Evolutionary conservation across 2,888 invertebrate genomes (phyloP).

Genomic region (Acrobasis suavella): DNA sequence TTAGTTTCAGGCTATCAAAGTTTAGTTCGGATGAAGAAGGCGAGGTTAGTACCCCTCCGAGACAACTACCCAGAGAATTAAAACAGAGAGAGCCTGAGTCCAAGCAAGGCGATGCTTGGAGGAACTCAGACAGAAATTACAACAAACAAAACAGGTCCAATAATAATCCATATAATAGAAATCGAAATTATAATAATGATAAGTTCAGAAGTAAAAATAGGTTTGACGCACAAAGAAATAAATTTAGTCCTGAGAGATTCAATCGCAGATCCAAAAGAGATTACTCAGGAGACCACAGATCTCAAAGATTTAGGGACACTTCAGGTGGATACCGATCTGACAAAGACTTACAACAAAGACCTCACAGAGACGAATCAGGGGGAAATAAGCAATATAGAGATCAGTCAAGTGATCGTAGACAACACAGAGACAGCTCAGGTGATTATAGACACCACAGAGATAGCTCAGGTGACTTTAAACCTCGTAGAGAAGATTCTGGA

Average conservation of each 20-base stretch:
- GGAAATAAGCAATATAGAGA: not conserved
- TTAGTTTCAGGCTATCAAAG: slow-evolving; percentile 31
- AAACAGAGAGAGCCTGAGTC: slow-evolving; percentile 31
- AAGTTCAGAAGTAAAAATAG: slow-evolving; percentile 44
- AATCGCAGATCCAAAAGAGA: slow-evolving; percentile 38
- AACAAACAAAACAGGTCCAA: slow-evolving; percentile 33
- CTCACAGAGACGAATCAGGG: slow-evolving; percentile 2
- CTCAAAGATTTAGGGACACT: not conserved
- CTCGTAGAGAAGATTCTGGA: not conserved
- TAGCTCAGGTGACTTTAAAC: not conserved
- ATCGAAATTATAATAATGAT: slow-evolving; percentile 40
- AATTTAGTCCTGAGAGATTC: slow-evolving; percentile 48
- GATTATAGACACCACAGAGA: not conserved
- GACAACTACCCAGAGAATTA: slow-evolving; percentile 24
- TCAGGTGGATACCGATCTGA: slow-evolving; percentile 10
- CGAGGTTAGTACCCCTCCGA: slow-evolving; percentile 32
- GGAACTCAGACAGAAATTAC: slow-evolving; percentile 34
- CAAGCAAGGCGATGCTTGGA: slow-evolving; percentile 35
- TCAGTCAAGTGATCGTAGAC: not conserved
- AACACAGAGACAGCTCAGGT: not conserved
- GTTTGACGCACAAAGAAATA: slow-evolving; percentile 45
- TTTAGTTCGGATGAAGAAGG: slow-evolving; percentile 60
- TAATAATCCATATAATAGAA: slow-evolving; percentile 35
- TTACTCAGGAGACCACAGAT: slow-evolving; percentile 37
- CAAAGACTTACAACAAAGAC: slow-evolving; percentile 9